Conservation (phyloP, 1,140 invertebrate genomes). For the Danaus plexippus region DNA sequence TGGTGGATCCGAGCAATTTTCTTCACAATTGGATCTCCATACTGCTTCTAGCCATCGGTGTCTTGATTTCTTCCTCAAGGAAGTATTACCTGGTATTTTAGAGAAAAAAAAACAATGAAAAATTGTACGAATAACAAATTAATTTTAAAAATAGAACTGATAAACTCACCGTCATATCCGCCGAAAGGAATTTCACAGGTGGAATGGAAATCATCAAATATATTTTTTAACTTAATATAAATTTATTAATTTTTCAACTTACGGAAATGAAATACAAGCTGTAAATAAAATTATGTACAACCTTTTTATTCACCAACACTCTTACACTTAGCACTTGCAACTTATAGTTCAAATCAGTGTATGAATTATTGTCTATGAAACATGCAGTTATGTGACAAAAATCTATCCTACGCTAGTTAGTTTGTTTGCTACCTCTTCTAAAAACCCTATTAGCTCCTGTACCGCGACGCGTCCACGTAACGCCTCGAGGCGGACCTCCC, state of each 20-base stretch:
- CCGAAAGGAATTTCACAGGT: conserved; percentile 30
- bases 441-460: conserved; percentile 46
- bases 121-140: conserved; percentile 25
- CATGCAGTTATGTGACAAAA: conserved; percentile 24
- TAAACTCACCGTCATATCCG: conserved; percentile 49
- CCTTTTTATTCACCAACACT: conserved; percentile 47
- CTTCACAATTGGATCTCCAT: conserved; percentile 10
- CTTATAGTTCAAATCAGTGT: conserved; percentile 24
- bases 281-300: conserved; percentile 65
- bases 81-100: conserved; percentile 46
- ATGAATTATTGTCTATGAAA: conserved; percentile 30
- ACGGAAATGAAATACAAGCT: conserved; percentile 56
- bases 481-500: conserved; percentile 41
- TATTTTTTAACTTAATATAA: conserved; percentile 49
- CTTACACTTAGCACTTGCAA: conserved; percentile 50
- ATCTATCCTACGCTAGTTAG: conserved; percentile 35
- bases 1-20: conserved; percentile 2
- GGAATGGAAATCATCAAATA: conserved; percentile 27
- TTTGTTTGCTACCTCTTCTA: conserved; percentile 53
- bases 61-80: conserved; percentile 9
- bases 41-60: not conserved
- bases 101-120: conserved; percentile 32
- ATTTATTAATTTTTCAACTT: conserved; percentile 56
- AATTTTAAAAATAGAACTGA: conserved; percentile 38
- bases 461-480: conserved; percentile 40